Conservation (phyloP, 92 coral and sea anemone genomes). For the Diadumene lineata region DNA sequence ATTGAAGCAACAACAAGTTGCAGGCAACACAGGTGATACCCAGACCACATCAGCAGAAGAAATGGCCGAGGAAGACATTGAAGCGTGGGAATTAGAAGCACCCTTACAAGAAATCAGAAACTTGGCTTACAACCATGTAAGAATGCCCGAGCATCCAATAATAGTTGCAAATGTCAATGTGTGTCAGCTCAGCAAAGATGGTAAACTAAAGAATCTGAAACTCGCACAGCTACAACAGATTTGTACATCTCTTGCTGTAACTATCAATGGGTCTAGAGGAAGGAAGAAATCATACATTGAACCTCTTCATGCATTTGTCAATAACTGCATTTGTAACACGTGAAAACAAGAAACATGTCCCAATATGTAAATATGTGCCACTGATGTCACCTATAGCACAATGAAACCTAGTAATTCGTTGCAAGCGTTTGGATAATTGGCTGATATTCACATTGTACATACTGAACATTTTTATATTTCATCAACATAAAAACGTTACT, state of each 20-base stretch:
- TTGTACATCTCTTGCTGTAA: slow-evolving; percentile 7
- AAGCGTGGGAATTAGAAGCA: slow-evolving; percentile 40
- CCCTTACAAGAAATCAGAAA: slow-evolving; percentile 28
- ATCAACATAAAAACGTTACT: too few species aligned
- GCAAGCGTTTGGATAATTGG: too few species aligned
- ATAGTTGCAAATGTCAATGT: slow-evolving; percentile 38
- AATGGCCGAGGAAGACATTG: slow-evolving; percentile 42
- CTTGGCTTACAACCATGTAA: slow-evolving; percentile 30
- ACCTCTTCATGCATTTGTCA: slow-evolving; percentile 12
- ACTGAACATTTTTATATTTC: too few species aligned
- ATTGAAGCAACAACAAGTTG: slow-evolving; percentile 30
- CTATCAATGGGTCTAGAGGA: not conserved
- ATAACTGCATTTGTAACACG: not conserved
- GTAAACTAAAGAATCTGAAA: slow-evolving; percentile 44
- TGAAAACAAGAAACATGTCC: too few species aligned
- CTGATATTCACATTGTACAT: too few species aligned
- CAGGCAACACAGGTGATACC: slow-evolving; percentile 8
- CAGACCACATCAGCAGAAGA: slow-evolving; percentile 27
- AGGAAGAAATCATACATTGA: slow-evolving; percentile 16
- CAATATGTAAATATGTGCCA: too few species aligned
- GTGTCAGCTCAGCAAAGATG: slow-evolving; percentile 43
- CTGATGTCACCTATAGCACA: too few species aligned
- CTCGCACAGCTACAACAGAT: slow-evolving; percentile 33
- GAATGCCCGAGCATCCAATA: slow-evolving; percentile 48
- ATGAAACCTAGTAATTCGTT: too few species aligned